These are phyloP conservation scores for Ibidorhyncha struthersii DNA, from an alignment of 2,113 vertebrate genomes.

Conservation along the genomic window DNA sequence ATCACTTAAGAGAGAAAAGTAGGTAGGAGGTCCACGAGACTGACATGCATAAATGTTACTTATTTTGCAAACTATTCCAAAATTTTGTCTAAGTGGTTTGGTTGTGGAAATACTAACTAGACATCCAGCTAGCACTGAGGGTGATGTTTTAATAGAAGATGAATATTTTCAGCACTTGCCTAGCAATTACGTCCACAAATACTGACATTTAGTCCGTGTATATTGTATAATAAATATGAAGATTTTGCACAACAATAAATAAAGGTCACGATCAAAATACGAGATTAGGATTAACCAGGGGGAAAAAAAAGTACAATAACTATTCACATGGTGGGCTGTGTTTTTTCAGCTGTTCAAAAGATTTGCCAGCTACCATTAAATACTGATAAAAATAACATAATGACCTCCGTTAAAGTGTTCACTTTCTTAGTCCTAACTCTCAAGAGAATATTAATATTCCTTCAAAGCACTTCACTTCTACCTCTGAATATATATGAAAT, in stretches of 20 bases:
- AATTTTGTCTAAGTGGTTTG: neutral
- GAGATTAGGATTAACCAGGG: neutral
- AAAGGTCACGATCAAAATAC: neutral
- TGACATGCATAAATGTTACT: rapidly evolving
- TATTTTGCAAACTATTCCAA: neutral
- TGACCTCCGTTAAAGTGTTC: neutral
- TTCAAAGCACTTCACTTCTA: neutral
- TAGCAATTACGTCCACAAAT: neutral
- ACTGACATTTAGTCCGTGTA: neutral
- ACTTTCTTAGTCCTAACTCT: neutral
- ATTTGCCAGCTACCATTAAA: neutral
- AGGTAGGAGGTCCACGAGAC: neutral
- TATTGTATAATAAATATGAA: neutral
- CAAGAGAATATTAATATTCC: neutral
- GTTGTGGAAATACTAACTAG: neutral
- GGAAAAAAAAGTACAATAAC: neutral
- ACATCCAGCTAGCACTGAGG: neutral
- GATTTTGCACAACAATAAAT: neutral
- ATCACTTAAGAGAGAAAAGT: neutral
- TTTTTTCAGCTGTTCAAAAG: neutral
- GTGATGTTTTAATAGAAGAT: neutral
- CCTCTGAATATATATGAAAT: neutral
- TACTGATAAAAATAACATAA: neutral
- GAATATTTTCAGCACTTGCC: neutral
- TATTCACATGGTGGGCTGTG: neutral